Evolutionary conservation across 1,140 invertebrate species (phyloP), one percentile per base, ranked within the genome.

Genomic region (Drosophila punjabiensis): DNA sequence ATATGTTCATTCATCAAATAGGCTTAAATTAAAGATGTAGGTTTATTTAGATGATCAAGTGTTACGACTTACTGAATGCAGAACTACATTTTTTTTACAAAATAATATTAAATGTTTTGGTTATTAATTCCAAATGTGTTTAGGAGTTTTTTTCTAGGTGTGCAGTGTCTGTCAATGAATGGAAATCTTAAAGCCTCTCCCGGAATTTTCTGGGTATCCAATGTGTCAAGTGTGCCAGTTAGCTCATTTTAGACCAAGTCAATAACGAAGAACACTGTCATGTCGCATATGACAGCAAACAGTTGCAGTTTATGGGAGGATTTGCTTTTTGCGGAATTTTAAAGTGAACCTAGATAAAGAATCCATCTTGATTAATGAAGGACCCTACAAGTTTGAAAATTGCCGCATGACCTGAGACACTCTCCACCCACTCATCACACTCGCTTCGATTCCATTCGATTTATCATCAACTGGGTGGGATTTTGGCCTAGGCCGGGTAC

Each of bases 201-300:
- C 24, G 50, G 65, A 78, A 64, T 78, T 81, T 65, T 41, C 45
- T 60, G 37, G 63, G 60, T 69, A 59, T 61, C 43, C 41, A 81
- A 70, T 66, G 47, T 68, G 82, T 66, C 82, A 74, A 59, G 14
- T n/a, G 20, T 52, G 70, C 41, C 53, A 39, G 39, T 2, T 13
- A 77, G 62, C 43, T 74, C 47, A 55, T 52, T 62, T 41, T 13
- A 32, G 33, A 24, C 24, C 1, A 14, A 41, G 35, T 47, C 53
- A 63, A 39, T 71, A 45, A 41, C 39, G 47, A 66, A 85, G 45
- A 37, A 59, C 41, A 41, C 65, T 79, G 68, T 76, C 79, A 43
- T 79, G 74, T 79, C 77, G 70, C 66, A 60, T 73, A 64, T 75
- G 79, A 79, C 75, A 86, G 79, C 39, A 50, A 64, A 59, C 50